Base-by-base conservation (phyloP, 2,797 vertebrate species). In the Fundulus diaphanus region DNA sequence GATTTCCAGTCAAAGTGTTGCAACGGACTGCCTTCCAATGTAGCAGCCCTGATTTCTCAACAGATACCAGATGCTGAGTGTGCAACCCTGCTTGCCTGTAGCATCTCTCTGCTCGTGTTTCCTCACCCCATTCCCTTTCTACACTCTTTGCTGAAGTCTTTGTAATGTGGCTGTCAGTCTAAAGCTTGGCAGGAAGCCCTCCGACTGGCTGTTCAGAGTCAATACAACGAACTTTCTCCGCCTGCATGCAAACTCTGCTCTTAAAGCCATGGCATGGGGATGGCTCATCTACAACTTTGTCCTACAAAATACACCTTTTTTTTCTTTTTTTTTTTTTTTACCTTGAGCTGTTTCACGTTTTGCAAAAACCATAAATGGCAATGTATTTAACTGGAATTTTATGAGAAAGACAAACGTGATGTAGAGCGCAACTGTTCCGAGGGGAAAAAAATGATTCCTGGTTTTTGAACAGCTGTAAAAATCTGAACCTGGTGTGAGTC, bases 21-120 rank as follows among this genome's bases (percentile, higher is more conserved):
- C 86, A 90, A 86, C 74, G 80, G 84, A 78, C 70, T 70, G 72
- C 66, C 37, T 42, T 59, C 79, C 81, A 81, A 85, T 78, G 71
- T 74, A 80, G 75, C 82, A 51, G 74, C 54, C 86, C 72, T 74
- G 71, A 78, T 88, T 79, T 76, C 76, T 52, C 73, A 18, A 72
- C 61, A 63, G 46, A 11, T 18, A 81, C 86, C 87, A 90, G 77
- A 83, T 86, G 88, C 82, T 86, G 85, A 87, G 75, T 83, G 79
- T 84, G 89, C 63, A 20, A 68, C 68, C 63, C 37, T 0, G 0
- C 37, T 56, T n/a, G 42, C 70, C 33, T 68, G 78, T 83, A 84
- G 75, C 84, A 78, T 83, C 69, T 80, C 68, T 83, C 70, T 49
- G 35, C 70, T 81, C 67, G 74, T 80, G 68, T 91, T 89, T 91